These are phyloP conservation scores for Platyrinchus mystaceus DNA, from an alignment of 2,797 vertebrate genomes.

Conservation along the genomic window DNA sequence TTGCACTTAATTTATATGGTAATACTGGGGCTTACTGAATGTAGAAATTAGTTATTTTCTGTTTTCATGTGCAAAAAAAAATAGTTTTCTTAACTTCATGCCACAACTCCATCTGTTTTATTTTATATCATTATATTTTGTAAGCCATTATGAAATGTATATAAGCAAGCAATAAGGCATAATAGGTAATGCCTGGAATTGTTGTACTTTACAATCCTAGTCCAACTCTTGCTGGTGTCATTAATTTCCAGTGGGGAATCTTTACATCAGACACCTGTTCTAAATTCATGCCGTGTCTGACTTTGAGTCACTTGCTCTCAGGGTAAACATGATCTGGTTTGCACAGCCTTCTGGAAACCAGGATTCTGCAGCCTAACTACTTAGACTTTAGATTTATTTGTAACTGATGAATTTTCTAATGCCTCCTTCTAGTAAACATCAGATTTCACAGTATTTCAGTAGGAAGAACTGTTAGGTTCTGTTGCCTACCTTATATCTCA, in stretches of 20 bases:
- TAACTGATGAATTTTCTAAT: background rate
- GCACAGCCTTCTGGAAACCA: background rate
- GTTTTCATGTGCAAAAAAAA: background rate
- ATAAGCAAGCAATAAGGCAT: background rate
- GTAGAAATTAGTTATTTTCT: conserved; percentile 4
- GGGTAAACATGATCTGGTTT: background rate
- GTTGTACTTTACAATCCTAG: background rate
- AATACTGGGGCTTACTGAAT: background rate
- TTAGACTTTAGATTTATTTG: background rate
- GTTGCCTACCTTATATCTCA: background rate
- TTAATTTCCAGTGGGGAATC: background rate
- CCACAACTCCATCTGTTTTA: background rate
- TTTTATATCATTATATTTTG: background rate
- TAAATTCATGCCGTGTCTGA: background rate
- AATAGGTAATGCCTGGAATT: background rate
- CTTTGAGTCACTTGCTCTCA: background rate
- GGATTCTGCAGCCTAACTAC: background rate
- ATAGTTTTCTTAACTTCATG: background rate
- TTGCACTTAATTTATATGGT: background rate
- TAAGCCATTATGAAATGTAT: background rate
- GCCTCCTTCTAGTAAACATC: background rate
- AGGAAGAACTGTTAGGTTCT: background rate
- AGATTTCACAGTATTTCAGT: accelerated
- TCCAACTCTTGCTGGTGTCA: background rate
- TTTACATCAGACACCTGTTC: background rate